These are phyloP conservation scores for Dimorphilus gyrociliatus DNA, from an alignment of 2,888 invertebrate genomes.

Conservation along the genomic window DNA sequence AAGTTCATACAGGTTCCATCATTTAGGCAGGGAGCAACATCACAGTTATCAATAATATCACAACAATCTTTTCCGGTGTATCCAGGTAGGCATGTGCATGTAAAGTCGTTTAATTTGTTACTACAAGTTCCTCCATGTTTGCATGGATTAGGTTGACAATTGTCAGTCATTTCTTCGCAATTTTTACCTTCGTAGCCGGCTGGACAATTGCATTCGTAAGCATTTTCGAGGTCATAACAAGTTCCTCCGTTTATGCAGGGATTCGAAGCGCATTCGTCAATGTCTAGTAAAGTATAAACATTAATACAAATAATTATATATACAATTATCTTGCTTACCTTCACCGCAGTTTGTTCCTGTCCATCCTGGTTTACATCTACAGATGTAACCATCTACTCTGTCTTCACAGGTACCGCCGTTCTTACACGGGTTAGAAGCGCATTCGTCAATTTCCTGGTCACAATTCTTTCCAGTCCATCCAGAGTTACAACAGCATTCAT, in stretches of 20 bases:
- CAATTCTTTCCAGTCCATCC: slow-evolving; percentile 15
- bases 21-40: slow-evolving; percentile 73
- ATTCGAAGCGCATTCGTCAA: no score
- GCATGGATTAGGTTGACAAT: slow-evolving; percentile 55
- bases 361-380: slow-evolving; percentile 11
- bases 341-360: slow-evolving; percentile 5
- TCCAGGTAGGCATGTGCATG: slow-evolving; percentile 22
- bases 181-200: slow-evolving; percentile 12
- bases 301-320: no score
- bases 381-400: slow-evolving; percentile 10
- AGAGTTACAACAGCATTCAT: slow-evolving; percentile 11
- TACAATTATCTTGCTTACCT: slow-evolving; percentile 6
- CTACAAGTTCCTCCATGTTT: slow-evolving; percentile 79
- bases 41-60: slow-evolving; percentile 68
- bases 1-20: slow-evolving; percentile 44
- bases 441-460: slow-evolving; percentile 36
- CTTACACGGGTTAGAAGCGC: slow-evolving; percentile 10
- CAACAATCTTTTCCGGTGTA: slow-evolving; percentile 60
- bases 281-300: slow-evolving; percentile 6
- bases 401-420: slow-evolving; percentile 11
- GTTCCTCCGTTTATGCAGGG: no score
- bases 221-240: slow-evolving; percentile 5
- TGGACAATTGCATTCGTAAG: slow-evolving; percentile 9
- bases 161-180: slow-evolving; percentile 16
- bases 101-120: slow-evolving; percentile 60